Conservation (phyloP, 2,888 invertebrate genomes). For the Coremacera marginata region DNA sequence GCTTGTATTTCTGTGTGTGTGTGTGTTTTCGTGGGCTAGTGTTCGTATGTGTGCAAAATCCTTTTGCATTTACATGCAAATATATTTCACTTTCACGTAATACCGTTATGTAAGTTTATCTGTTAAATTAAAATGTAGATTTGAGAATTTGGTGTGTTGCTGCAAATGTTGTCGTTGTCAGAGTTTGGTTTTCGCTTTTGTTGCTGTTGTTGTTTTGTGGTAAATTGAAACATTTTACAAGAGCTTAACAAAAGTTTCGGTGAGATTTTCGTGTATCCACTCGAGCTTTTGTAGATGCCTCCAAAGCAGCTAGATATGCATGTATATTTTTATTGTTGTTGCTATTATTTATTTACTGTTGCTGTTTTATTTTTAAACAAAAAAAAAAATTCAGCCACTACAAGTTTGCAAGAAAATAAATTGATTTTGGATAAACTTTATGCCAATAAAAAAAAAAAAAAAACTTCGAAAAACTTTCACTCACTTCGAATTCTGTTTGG, state of each 20-base stretch:
- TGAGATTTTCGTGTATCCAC: slow-evolving; percentile 29
- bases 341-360: not conserved
- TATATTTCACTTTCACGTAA: slow-evolving; percentile 25
- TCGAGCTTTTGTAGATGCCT: not conserved
- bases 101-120: slow-evolving; percentile 22
- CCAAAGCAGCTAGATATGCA: not conserved
- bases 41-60: not conserved
- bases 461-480: no score
- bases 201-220: not conserved
- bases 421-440: no score
- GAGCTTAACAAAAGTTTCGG: slow-evolving; percentile 14
- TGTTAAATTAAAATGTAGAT: slow-evolving; percentile 31
- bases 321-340: not conserved
- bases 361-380: not conserved
- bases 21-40: not conserved
- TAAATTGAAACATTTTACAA: slow-evolving; percentile 15
- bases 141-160: slow-evolving; percentile 7
- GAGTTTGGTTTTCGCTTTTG: not conserved
- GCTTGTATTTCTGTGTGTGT: not conserved
- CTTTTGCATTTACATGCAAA: slow-evolving; percentile 31
- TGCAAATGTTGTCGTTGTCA: not conserved
- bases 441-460: no score
- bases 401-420: not conserved
- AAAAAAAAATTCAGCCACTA: no score
- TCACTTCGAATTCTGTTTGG: no score